Evolutionary conservation across 2,797 vertebrate species (phyloP).

Genomic region (Anguilla marmorata): DNA sequence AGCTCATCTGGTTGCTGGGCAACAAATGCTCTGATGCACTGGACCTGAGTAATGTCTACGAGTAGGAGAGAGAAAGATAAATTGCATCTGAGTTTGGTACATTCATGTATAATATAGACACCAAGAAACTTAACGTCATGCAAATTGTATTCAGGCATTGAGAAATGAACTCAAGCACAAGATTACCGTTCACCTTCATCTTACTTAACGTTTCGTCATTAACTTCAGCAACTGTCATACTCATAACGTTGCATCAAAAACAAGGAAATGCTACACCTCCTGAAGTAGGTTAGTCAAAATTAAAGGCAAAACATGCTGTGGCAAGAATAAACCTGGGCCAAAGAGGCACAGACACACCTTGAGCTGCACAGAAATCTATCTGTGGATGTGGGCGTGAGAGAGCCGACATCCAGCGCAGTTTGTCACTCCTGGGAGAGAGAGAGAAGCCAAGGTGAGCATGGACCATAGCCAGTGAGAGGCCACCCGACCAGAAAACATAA

Average conservation of each 20-base stretch:
- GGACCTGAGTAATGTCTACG: slow-evolving; percentile 84
- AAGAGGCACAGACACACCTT: slow-evolving; percentile 70
- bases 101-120: background rate
- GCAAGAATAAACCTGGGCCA: background rate
- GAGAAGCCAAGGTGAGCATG: background rate
- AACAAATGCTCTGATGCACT: slow-evolving; percentile 84
- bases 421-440: slow-evolving; percentile 83
- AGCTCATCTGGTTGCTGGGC: slow-evolving; percentile 90
- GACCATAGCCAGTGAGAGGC: background rate
- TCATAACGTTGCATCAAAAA: background rate
- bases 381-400: slow-evolving; percentile 79
- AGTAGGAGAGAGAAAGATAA: slow-evolving; percentile 23
- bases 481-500: background rate
- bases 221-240: background rate
- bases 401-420: slow-evolving; percentile 95
- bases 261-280: background rate
- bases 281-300: background rate
- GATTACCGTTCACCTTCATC: background rate
- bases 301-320: background rate
- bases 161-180: background rate
- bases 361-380: slow-evolving; percentile 79
- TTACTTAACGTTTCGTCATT: background rate
- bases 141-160: background rate
- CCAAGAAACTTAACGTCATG: background rate
- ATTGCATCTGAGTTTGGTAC: background rate